A percentile compares a stretch with the other conserved stretches of the same genome.
phyloP scores from a whole-genome alignment of 2,888 invertebrate species.

The Ectropis crepuscularia region DNA sequence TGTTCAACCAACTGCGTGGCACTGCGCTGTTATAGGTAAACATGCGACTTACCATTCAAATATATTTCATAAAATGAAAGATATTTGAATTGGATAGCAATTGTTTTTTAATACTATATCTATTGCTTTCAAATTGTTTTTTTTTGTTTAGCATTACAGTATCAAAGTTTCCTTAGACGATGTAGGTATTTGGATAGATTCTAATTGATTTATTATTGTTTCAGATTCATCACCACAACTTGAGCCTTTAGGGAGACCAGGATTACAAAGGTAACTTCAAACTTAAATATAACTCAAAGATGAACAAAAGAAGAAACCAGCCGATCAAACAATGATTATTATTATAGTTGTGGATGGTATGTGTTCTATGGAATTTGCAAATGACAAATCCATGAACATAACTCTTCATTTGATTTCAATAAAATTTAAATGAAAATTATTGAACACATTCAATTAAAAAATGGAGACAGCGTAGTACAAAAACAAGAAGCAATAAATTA shows the following conservation, averaged over 20 bases:
- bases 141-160: background rate
- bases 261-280: slow-evolving; percentile 71
- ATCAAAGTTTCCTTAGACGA: background rate
- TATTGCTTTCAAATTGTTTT: background rate
- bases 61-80: too few relatives aligned
- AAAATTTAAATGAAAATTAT: slow-evolving; percentile 49
- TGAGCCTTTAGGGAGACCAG: slow-evolving; percentile 66
- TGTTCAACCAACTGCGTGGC: too few relatives aligned
- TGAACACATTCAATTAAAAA: slow-evolving; percentile 20
- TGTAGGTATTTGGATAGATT: background rate
- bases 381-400: slow-evolving; percentile 57
- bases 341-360: slow-evolving; percentile 45
- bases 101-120: too few relatives aligned
- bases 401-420: slow-evolving; percentile 56
- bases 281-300: slow-evolving; percentile 10
- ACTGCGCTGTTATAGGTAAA: too few relatives aligned
- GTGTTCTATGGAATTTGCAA: slow-evolving; percentile 44
- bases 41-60: too few relatives aligned
- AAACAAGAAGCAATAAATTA: slow-evolving; percentile 12
- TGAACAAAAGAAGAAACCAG: background rate
- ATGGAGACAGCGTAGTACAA: slow-evolving; percentile 3
- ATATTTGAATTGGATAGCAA: too few relatives aligned
- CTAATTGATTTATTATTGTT: slow-evolving; percentile 57
- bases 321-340: slow-evolving; percentile 35
- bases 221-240: slow-evolving; percentile 68